Percentiles rank a stretch among this genome's conserved stretches.
phyloP scores from a whole-genome alignment of 2,113 vertebrate genomes.

The Calidris pugnax region DNA sequence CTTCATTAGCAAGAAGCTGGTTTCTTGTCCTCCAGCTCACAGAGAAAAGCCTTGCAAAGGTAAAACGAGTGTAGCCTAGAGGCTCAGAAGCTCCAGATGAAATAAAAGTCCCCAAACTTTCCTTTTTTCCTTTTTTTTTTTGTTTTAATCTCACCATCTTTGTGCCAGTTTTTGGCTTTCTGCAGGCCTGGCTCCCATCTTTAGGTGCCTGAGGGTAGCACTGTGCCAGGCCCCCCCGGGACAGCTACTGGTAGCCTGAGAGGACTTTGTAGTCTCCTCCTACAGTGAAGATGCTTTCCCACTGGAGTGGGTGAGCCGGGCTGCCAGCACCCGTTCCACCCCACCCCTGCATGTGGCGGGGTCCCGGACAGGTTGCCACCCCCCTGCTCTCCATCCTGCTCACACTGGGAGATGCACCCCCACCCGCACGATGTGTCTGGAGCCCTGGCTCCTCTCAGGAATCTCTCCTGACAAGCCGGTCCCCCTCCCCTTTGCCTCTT shows the following conservation, averaged over 20 bases:
- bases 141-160: not conserved
- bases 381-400: not conserved
- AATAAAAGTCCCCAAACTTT: not conserved
- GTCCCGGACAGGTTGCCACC: not conserved
- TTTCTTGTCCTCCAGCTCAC: not conserved
- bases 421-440: not conserved
- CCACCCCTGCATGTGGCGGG: rapidly evolving
- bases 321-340: not conserved
- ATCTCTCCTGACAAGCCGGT: not conserved
- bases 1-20: not conserved
- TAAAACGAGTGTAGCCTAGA: not conserved
- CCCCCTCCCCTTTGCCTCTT: not conserved
- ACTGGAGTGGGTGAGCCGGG: rapidly evolving
- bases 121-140: not conserved
- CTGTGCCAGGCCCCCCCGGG: not conserved
- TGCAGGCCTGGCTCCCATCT: not conserved
- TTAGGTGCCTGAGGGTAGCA: not conserved
- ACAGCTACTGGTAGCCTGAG: not conserved
- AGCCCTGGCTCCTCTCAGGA: not conserved
- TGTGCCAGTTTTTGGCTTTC: not conserved
- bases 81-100: not conserved
- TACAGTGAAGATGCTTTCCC: not conserved
- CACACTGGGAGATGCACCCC: not conserved
- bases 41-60: not conserved
- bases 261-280: not conserved